These are phyloP conservation scores for Drosophila pegasa DNA, from an alignment of 2,888 invertebrate species.

Conservation along the genomic window DNA sequence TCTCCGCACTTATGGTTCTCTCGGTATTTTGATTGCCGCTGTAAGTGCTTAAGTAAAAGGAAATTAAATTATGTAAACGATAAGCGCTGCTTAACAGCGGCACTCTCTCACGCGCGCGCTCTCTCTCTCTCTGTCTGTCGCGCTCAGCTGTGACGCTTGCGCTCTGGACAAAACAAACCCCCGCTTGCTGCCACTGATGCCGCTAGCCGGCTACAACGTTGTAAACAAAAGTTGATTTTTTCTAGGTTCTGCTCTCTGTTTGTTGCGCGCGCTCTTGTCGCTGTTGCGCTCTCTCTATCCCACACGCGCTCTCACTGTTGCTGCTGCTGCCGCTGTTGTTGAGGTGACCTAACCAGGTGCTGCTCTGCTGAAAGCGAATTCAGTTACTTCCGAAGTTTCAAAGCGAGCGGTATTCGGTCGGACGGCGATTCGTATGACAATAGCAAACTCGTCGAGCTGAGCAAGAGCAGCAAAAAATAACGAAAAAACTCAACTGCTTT, in stretches of 20 bases:
- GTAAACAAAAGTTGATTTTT: constrained; percentile 69
- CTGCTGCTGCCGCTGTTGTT: constrained; percentile 39
- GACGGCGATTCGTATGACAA: constrained; percentile 31
- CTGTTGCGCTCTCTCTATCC: constrained; percentile 13
- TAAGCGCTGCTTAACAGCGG: constrained; percentile 64
- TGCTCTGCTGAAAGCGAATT: constrained; percentile 76
- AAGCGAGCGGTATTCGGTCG: constrained; percentile 74
- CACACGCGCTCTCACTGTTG: constrained; percentile 23
- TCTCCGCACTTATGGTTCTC: constrained; percentile 37
- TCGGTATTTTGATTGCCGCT: constrained; percentile 49
- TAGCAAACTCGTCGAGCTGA: constrained; percentile 49
- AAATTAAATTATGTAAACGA: constrained; percentile 75
- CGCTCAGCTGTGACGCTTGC: constrained; percentile 63
- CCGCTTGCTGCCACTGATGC: constrained; percentile 6
- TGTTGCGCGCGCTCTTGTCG: constrained; percentile 43
- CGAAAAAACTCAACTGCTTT: constrained; percentile 40
- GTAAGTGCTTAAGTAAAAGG: constrained; percentile 67
- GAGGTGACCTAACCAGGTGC: constrained; percentile 83
- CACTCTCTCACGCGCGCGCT: constrained; percentile 16
- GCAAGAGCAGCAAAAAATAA: constrained; percentile 43
- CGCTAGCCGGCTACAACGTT: constrained; percentile 57
- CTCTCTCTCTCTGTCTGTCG: constrained; percentile 33
- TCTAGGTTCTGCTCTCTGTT: constrained; percentile 39
- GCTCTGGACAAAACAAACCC: constrained; percentile 28
- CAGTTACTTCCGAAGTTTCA: constrained; percentile 83